These are phyloP conservation scores for Bedellia somnulentella DNA, from an alignment of 2,888 invertebrate genomes.

Conservation along the genomic window DNA sequence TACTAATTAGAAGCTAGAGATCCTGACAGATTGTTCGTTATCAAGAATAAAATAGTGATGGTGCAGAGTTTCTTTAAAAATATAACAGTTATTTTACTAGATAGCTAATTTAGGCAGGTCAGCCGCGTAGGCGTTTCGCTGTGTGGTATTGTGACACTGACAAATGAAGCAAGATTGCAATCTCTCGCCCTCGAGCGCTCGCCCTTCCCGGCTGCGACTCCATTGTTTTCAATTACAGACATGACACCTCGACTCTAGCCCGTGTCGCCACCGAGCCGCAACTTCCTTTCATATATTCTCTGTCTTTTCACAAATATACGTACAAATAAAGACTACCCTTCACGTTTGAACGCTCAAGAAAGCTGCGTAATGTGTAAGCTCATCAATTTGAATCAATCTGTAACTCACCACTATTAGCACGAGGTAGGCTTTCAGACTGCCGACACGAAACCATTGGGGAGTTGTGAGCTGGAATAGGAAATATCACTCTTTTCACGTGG, in stretches of 20 bases:
- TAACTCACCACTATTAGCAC: conserved; percentile 37
- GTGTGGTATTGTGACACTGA: conserved; percentile 66
- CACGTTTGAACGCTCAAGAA: too few species aligned
- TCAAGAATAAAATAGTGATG: too few species aligned
- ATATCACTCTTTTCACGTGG: conserved; percentile 37
- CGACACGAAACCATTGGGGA: conserved; percentile 74
- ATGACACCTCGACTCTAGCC: conserved; percentile 51
- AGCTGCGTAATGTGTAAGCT: too few species aligned
- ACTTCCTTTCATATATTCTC: too few species aligned
- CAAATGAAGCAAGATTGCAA: conserved; percentile 77
- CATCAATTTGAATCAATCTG: conserved; percentile 36
- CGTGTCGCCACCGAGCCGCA: too few species aligned
- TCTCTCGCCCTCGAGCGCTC: conserved; percentile 42
- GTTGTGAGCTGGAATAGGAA: conserved; percentile 65
- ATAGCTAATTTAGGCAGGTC: conserved; percentile 47
- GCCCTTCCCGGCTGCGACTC: conserved; percentile 46
- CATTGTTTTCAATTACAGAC: conserved; percentile 60
- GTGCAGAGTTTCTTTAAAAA: too few species aligned
- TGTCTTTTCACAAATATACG: too few species aligned
- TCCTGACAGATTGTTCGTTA: too few species aligned
- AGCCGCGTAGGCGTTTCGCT: conserved; percentile 36
- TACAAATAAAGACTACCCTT: too few species aligned
- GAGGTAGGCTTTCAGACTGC: conserved; percentile 67
- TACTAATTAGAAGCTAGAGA: too few species aligned
- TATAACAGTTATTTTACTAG: too few species aligned